phyloP scores from a whole-genome alignment of 1,140 invertebrate species.

The Lasioglossum albipes region DNA sequence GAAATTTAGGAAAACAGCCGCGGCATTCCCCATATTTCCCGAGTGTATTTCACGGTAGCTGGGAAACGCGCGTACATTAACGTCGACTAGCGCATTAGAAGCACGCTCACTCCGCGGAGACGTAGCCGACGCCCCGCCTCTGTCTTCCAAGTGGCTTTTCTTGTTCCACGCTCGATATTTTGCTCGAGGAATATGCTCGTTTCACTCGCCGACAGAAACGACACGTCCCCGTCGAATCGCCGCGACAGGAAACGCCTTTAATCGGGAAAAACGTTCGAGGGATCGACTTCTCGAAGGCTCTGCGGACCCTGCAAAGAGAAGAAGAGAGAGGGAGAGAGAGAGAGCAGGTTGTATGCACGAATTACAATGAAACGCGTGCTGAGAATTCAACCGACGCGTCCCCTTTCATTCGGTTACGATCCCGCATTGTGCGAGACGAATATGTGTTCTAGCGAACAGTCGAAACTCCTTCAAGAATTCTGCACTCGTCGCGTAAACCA shows the following conservation, averaged over 20 bases:
- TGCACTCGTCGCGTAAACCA: too few relatives aligned
- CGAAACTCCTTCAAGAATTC: not conserved
- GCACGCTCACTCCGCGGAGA: conserved; percentile 4
- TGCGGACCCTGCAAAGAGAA: too few relatives aligned
- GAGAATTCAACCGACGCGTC: too few relatives aligned
- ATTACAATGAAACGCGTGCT: too few relatives aligned
- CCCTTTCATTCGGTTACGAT: not conserved
- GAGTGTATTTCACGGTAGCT: not conserved
- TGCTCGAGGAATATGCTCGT: conserved; percentile 1
- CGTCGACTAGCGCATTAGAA: conserved; percentile 48
- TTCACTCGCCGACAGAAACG: not conserved
- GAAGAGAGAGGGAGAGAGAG: too few relatives aligned
- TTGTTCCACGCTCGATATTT: conserved; percentile 55
- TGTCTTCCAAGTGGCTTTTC: conserved; percentile 63
- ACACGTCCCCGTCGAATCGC: not conserved
- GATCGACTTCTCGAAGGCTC: too few relatives aligned
- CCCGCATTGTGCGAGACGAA: not conserved
- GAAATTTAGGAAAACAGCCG: not conserved
- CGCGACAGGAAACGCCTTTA: not conserved
- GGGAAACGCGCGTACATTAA: conserved; percentile 17
- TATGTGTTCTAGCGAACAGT: not conserved
- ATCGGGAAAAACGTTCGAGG: not conserved
- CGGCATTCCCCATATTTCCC: conserved; percentile 3
- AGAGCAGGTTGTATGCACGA: too few relatives aligned
- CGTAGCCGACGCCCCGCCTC: conserved; percentile 13